These are phyloP conservation scores for Bucorvus abyssinicus DNA, from an alignment of 2,797 vertebrate species.

Conservation along the genomic window DNA sequence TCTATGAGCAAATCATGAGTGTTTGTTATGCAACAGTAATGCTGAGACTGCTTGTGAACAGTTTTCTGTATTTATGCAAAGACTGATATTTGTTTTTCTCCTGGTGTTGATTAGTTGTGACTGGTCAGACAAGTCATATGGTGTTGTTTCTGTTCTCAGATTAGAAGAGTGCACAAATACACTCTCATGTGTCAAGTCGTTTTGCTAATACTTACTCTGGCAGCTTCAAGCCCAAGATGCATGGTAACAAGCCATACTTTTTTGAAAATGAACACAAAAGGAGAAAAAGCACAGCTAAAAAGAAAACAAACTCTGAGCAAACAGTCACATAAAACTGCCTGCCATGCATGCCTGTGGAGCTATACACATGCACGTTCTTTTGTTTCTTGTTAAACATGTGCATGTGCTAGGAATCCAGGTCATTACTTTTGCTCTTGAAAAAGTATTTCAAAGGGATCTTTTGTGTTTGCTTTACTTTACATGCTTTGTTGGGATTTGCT, in stretches of 20 bases:
- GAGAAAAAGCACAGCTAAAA: neutral
- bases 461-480: neutral
- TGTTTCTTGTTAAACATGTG: neutral
- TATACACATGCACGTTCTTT: neutral
- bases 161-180: slow-evolving; percentile 1
- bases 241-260: neutral
- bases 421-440: neutral
- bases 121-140: slow-evolving; percentile 65
- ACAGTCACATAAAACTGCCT: neutral
- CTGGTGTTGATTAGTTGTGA: slow-evolving; percentile 57
- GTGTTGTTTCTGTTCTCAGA: slow-evolving; percentile 50
- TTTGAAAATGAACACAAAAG: neutral
- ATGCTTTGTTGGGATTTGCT: neutral
- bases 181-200: slow-evolving; percentile 31
- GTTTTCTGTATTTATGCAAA: slow-evolving; percentile 50
- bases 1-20: neutral
- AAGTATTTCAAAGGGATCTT: slow-evolving; percentile 13
- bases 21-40: neutral
- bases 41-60: slow-evolving; percentile 16
- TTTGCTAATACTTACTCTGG: slow-evolving; percentile 37
- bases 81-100: slow-evolving; percentile 59
- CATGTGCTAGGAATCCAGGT: neutral
- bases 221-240: neutral
- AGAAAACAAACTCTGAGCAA: slow-evolving; percentile 8
- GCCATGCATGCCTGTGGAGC: neutral